Conservation (phyloP, 2,113 vertebrate species). For the Cheilinus undulatus region DNA sequence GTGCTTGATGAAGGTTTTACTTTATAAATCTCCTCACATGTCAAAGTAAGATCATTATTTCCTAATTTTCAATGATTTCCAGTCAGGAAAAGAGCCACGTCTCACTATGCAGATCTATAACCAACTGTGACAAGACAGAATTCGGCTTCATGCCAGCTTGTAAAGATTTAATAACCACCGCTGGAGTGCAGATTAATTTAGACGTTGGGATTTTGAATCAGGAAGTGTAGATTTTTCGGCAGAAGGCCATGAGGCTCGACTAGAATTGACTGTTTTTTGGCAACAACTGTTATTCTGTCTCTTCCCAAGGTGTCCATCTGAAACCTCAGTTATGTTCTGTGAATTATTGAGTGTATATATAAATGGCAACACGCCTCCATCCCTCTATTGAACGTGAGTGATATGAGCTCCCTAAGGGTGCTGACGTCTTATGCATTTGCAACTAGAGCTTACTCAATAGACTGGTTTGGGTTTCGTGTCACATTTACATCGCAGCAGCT, state of each 20-base stretch:
- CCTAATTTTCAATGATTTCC: slow-evolving; percentile 10
- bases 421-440: too few relatives aligned
- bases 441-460: too few relatives aligned
- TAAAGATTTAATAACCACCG: slow-evolving; percentile 27
- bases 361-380: neutral
- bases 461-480: too few relatives aligned
- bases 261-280: neutral
- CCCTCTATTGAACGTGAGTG: neutral
- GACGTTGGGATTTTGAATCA: slow-evolving; percentile 38
- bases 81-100: slow-evolving; percentile 14
- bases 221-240: neutral
- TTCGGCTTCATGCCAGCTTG: slow-evolving; percentile 26
- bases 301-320: neutral
- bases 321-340: neutral
- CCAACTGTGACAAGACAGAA: neutral
- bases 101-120: slow-evolving; percentile 46
- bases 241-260: neutral
- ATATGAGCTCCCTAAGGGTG: neutral
- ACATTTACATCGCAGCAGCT: too few relatives aligned
- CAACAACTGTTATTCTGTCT: neutral
- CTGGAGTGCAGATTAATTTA: slow-evolving; percentile 33
- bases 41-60: neutral
- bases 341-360: neutral
- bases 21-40: neutral
- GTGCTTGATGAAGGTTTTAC: neutral